Base-by-base conservation (phyloP, 2,888 invertebrate genomes). In the Eilema caniola region DNA sequence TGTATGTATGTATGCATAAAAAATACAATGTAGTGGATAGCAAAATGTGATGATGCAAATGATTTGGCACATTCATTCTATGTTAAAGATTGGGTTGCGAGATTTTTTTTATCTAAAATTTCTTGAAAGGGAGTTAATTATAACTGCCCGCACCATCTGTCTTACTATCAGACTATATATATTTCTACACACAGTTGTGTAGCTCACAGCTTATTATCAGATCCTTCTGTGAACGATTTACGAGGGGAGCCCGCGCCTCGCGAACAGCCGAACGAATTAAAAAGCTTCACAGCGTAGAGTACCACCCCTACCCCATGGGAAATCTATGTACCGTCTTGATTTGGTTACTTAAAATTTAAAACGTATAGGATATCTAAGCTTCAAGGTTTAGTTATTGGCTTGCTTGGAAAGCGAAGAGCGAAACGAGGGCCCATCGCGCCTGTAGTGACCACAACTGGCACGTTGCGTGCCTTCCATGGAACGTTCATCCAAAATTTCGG, bases 161-260 rank as follows among this genome's bases (percentile, higher is more conserved):
- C n/a, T 31, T 16, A 20, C 24, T 25, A 64, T 25, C 64, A 53
- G 64, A 47, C 47, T n/a, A 8, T 64, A 25, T 3, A n/a, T 1
- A 12, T 53, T 14, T 16, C 28, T n/a, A 2, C n/a, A 28, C 64
- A n/a, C 41, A n/a, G 47, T 47, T 20, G 47, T 47, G 23, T 20
- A 47, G 47, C 28, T 47, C 53, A 16, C 56, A 31, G 53, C 53
- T 65, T 23, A 28, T 31, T 56, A 65, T 65, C 64, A 65, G 64
- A 65, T 31, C 23, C 23, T 5, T 12, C 20, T n/a, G 31, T 31
- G 64, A 56, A 65, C 64, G 64, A 56, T 65, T 65, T 65, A 65
- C 56, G 47, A 56, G 16, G 59, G 59, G 16, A 24, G 59, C 28
- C 25, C 59, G 24, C 59, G 25, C 59, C 25, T 56, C 53, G 31